phyloP scores from a whole-genome alignment of 2,797 vertebrate species.

The Sebastes trivittatus region DNA sequence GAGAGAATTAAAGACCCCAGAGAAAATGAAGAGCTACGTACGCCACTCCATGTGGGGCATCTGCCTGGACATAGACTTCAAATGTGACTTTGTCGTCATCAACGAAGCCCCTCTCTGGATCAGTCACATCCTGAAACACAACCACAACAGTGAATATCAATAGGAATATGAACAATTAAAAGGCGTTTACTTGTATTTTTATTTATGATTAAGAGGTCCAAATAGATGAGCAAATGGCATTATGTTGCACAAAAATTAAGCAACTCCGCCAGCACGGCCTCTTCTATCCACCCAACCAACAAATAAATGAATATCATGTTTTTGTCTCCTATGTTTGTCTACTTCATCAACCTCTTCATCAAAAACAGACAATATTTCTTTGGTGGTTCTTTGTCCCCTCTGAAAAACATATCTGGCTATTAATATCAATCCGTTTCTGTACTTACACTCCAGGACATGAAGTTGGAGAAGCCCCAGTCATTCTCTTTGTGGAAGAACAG shows the following conservation, averaged over 20 bases:
- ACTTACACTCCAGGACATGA: conserved; percentile 99
- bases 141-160: background rate
- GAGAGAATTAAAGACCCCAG: background rate
- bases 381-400: background rate
- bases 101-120: conserved; percentile 96
- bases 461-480: conserved; percentile 99
- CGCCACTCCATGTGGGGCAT: conserved; percentile 98
- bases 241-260: background rate
- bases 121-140: conserved; percentile 93
- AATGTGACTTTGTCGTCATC: conserved; percentile 99
- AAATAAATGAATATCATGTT: background rate
- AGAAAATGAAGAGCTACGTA: conserved; percentile 77
- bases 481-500: conserved; percentile 99
- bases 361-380: background rate
- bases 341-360: background rate
- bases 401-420: background rate
- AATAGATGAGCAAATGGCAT: background rate
- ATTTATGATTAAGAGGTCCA: background rate
- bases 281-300: background rate
- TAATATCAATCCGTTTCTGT: background rate
- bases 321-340: no score
- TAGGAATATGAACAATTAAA: background rate
- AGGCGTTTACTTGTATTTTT: background rate
- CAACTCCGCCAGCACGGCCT: background rate
- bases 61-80: conserved; percentile 98